A percentile compares a stretch with the other conserved stretches of the same genome.
Evolutionary conservation across 2,113 vertebrate species (phyloP).

Genomic region (Theristicus caerulescens): DNA sequence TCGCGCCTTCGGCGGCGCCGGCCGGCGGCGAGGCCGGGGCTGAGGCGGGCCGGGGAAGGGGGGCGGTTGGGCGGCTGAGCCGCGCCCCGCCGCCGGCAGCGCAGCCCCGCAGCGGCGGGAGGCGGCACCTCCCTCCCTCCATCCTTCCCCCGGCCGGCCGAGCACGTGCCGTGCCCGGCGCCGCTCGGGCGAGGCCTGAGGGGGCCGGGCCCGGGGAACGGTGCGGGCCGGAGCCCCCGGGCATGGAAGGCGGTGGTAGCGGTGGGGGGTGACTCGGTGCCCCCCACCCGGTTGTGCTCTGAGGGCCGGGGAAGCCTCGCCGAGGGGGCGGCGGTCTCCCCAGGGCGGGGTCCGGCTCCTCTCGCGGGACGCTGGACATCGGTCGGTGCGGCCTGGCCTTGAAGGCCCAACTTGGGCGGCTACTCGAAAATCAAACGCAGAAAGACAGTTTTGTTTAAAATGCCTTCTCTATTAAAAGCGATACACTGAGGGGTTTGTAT

Average conservation of each 20-base stretch:
- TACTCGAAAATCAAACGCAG: fast-evolving
- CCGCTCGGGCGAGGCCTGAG: background rate
- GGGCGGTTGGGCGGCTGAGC: background rate
- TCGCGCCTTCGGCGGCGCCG: background rate
- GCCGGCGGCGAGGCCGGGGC: background rate
- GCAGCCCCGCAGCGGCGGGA: background rate
- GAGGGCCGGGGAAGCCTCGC: background rate
- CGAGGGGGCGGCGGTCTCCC: too few relatives aligned
- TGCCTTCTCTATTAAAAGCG: background rate
- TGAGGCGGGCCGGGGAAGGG: background rate
- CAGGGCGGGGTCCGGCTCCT: fast-evolving
- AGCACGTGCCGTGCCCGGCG: background rate
- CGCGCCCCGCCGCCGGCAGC: background rate
- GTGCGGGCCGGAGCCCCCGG: fast-evolving
- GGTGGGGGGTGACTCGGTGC: too few relatives aligned
- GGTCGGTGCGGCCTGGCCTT: fast-evolving
- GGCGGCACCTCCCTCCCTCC: background rate
- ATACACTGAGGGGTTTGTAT: background rate
- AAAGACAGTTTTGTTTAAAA: background rate
- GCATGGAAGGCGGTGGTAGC: background rate
- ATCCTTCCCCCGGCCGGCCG: fast-evolving
- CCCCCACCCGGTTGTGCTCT: too few relatives aligned
- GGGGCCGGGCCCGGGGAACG: background rate
- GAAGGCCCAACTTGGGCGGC: fast-evolving
- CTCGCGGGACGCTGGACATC: fast-evolving